Percentiles rank a stretch among this genome's conserved stretches.
Evolutionary conservation across 2,888 invertebrate species (phyloP).

Genomic region (Dromius quadrimaculatus): DNA sequence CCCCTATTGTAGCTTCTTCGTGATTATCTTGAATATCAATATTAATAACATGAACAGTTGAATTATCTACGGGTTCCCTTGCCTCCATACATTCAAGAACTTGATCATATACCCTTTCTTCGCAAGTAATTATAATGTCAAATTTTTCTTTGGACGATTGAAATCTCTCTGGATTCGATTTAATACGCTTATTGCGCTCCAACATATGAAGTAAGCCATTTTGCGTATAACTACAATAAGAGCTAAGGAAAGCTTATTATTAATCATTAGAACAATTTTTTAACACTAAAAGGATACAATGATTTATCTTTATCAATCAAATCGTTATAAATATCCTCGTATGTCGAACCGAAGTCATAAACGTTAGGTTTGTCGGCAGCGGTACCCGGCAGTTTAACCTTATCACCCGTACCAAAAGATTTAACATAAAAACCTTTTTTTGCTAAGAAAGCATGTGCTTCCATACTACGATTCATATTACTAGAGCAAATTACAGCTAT

Average conservation of each 20-base stretch:
- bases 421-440: conserved; percentile 97
- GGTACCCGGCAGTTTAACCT: conserved; percentile 96
- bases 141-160: conserved; percentile 90
- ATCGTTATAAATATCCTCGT: conserved; percentile 96
- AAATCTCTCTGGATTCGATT: conserved; percentile 93
- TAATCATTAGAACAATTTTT: conserved; percentile 36
- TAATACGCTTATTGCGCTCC: conserved; percentile 96
- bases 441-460: conserved; percentile 96
- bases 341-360: conserved; percentile 95
- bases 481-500: conserved; percentile 98
- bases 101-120: conserved; percentile 99
- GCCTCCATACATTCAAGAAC: conserved; percentile 93
- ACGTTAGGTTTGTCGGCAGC: conserved; percentile 95
- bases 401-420: conserved; percentile 94
- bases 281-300: conserved; percentile 75
- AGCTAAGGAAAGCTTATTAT: conserved; percentile 59
- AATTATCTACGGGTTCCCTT: conserved; percentile 81
- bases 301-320: conserved; percentile 89
- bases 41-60: conserved; percentile 96
- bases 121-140: conserved; percentile 96
- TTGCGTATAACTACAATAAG: conserved; percentile 85
- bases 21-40: conserved; percentile 99
- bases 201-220: conserved; percentile 98
- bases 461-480: conserved; percentile 99
- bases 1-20: conserved; percentile 98